Conservation (phyloP, 2,797 vertebrate genomes). For the Apogon talboti region DNA sequence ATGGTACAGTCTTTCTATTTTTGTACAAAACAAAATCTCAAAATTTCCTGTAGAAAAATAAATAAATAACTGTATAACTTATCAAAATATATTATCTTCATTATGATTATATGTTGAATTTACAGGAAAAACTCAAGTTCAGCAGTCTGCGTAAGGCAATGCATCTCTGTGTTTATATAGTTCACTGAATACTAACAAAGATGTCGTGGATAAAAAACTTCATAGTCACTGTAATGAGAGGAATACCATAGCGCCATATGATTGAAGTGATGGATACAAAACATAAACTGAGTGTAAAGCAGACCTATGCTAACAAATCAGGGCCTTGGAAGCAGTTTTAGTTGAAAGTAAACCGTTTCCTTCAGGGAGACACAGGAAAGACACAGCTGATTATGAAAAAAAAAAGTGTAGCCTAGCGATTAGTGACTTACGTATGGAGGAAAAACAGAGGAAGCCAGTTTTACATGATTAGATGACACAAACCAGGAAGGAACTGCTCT, state of each 20-base stretch:
- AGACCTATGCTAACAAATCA: background rate
- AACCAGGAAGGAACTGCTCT: slow-evolving; percentile 1
- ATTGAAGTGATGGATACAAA: too few species aligned
- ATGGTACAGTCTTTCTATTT: too few species aligned
- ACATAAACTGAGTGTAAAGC: background rate
- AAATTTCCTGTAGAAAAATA: too few species aligned
- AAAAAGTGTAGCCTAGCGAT: slow-evolving; percentile 8
- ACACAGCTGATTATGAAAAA: slow-evolving; percentile 16
- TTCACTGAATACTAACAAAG: background rate
- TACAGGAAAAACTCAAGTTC: background rate
- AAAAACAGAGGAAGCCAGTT: slow-evolving; percentile 16
- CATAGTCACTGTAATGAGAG: background rate
- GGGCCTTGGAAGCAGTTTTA: slow-evolving; percentile 5
- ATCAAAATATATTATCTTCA: too few species aligned
- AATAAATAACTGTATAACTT: too few species aligned
- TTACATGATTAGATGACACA: slow-evolving; percentile 18
- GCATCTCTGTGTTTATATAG: background rate
- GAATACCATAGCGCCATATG: background rate
- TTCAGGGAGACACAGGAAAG: background rate
- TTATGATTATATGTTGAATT: too few species aligned
- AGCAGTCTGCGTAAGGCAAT: background rate
- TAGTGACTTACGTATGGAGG: slow-evolving; percentile 18
- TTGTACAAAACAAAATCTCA: too few species aligned
- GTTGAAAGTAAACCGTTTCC: slow-evolving; percentile 4
- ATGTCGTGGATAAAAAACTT: background rate